Base-by-base conservation (phyloP, 2,888 invertebrate species). In the Oligia fasciuncula region DNA sequence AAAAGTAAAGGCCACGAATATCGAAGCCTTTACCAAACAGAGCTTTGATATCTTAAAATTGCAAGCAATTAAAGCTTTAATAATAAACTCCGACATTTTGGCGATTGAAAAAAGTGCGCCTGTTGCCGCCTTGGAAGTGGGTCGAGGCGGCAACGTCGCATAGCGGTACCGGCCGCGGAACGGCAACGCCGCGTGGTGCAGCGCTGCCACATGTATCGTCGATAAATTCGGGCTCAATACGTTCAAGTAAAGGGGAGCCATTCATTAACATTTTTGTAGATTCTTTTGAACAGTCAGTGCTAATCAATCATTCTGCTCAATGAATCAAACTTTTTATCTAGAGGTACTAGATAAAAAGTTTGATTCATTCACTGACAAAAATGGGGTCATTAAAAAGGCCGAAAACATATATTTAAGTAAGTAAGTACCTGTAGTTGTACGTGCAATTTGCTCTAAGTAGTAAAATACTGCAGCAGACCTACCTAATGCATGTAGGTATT, bases 71-170 rank as follows among this genome's bases (percentile, higher is more conserved):
- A 89, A 80, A 80, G 76, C 76, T 81, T 81, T 83, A 80, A 74
- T 72, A 85, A 85, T 77, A 83, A 92, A 90, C 90, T 86, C 87
- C 86, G 85, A 90, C 91, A 93, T 94, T 94, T 94, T 93, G 92
- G 94, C 89, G 91, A 94, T 92, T 91, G 91, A 93, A 94, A 94
- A 93, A 93, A 92, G 89, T 88, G 92, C 84, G 91, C 92, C 91
- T 91, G 93, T 93, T 93, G 93, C 89, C 88, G 92, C 90, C 90
- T 89, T 91, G 91, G 91, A 94, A 93, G 92, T 95, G 93, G 93
- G 94, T 93, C 93, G 93, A 88, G 91, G 90, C 90, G 94, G 95
- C 95, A 95, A 94, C 95, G 94, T 91, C 94, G 95, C 95, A 93
- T 94, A 94, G 94, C 94, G 94, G 94, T 93, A 93, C 88, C 71